Percentiles rank a stretch among this genome's conserved stretches.
Conservation (phyloP, 2,888 invertebrate species). For the Volucella zonaria region DNA sequence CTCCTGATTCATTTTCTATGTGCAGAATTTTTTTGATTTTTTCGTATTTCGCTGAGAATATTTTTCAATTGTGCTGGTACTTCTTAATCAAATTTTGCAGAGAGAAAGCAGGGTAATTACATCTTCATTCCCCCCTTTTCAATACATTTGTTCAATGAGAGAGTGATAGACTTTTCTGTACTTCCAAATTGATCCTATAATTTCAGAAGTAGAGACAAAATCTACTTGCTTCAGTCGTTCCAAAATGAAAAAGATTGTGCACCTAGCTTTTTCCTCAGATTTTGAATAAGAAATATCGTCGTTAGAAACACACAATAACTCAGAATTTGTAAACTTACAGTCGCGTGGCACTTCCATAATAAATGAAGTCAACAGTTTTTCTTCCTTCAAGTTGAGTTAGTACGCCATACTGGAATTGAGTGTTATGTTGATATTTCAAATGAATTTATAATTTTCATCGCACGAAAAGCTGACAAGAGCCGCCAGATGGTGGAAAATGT, state of each 20-base stretch:
- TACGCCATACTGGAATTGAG: background rate
- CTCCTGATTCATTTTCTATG: too few species aligned
- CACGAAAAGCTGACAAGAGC: slow-evolving; percentile 17
- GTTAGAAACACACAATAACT: slow-evolving; percentile 9
- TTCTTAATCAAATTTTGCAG: background rate
- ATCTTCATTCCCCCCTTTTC: slow-evolving; percentile 9
- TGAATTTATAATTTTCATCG: slow-evolving; percentile 32
- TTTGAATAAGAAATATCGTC: slow-evolving; percentile 30
- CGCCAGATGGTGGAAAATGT: slow-evolving; percentile 5
- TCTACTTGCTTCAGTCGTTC: slow-evolving; percentile 14
- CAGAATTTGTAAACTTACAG: slow-evolving; percentile 12
- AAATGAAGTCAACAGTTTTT: slow-evolving; percentile 29
- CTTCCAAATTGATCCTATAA: slow-evolving; percentile 25
- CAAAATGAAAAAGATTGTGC: background rate
- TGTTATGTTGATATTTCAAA: slow-evolving; percentile 43
- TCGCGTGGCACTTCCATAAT: slow-evolving; percentile 29
- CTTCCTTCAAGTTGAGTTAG: slow-evolving; percentile 10
- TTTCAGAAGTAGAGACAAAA: background rate
- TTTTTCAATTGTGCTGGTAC: too few species aligned
- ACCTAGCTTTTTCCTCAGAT: background rate
- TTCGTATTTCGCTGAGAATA: too few species aligned
- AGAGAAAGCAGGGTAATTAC: slow-evolving; percentile 20
- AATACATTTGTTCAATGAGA: slow-evolving; percentile 5
- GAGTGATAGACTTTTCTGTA: slow-evolving; percentile 28
- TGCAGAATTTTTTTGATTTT: too few species aligned